Base-by-base conservation (phyloP, 53 echinoderm and acorn worm genomes). In the Patiria pectinifera region DNA sequence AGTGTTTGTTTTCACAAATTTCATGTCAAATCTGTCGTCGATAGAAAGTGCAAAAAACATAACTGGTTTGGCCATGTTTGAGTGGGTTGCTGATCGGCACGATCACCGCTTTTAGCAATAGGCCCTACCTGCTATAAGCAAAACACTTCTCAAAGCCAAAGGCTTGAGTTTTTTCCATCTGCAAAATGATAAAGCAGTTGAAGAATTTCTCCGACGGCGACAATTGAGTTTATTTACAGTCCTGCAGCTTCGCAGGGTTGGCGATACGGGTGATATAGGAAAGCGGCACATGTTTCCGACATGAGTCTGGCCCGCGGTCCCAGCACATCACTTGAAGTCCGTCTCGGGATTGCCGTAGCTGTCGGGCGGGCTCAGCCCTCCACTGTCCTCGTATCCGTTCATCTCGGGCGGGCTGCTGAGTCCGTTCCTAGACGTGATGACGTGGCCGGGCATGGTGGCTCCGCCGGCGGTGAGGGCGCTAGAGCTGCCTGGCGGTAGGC, bases 401-500 rank as follows among this genome's bases (percentile, higher is more conserved):
- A 90, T 0, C 82, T 90, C 80, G 69, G 80, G 48, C 25, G 90
- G 90, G 90, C 90, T 90, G 80, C 23, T 66, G 59, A 90, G 80
- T 62, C 90, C 90, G 90, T 66, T 90, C n/a, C 90, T 80, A 59
- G 90, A 90, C 90, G 93, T 87, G 79, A 92, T 82, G 63, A 92
- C 92, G 71, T 92, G 86, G 45, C 92, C 92, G 14, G 92, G 93
- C 92, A 95, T 92, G 61, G 85, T 95, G 69, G 84, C 95, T 59
- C 91, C 92, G 6, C 87, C 89, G 83, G 93, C 95, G 62, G 92
- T 94, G 81, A 96, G 94, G 75, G 94, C 96, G 74, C 95, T 97
- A 24, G 97, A 95, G 91, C 96, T 97, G 82, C 97, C 97, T 53
- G 96, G 97, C 63, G 97, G 97, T 21, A 97, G 96, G 13, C 98